phyloP scores from a whole-genome alignment of 1,140 invertebrate genomes.

The Phymastichus coffea region DNA sequence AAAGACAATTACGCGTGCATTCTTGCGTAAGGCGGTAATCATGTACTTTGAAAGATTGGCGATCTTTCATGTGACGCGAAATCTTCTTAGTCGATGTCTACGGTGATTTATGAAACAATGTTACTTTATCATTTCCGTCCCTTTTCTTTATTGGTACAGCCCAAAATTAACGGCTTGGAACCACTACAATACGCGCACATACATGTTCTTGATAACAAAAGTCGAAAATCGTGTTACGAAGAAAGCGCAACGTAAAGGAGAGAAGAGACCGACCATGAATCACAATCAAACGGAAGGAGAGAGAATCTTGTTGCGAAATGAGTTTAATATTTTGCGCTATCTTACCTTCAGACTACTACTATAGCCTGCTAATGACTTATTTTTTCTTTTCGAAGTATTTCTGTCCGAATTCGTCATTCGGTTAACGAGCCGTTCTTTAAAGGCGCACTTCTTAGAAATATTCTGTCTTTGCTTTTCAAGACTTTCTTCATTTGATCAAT shows the following conservation, averaged over 20 bases:
- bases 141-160: too few relatives aligned
- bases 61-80: background rate
- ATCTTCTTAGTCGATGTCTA: background rate
- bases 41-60: too few relatives aligned
- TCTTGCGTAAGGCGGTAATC: too few relatives aligned
- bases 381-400: too few relatives aligned
- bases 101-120: background rate
- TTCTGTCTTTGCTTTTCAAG: too few relatives aligned
- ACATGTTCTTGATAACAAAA: constrained; percentile 20
- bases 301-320: constrained; percentile 22
- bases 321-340: background rate
- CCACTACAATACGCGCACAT: background rate
- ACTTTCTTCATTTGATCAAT: too few relatives aligned
- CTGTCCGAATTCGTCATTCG: too few relatives aligned
- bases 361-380: background rate
- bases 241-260: constrained; percentile 18
- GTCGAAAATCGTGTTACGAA: constrained; percentile 22
- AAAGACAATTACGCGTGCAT: too few relatives aligned
- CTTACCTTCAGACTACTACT: background rate
- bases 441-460: too few relatives aligned
- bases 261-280: constrained; percentile 21
- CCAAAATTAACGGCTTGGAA: too few relatives aligned
- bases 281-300: constrained; percentile 21
- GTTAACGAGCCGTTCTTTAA: too few relatives aligned
- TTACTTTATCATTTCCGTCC: background rate